Evolutionary conservation across 1,140 invertebrate species (phyloP), one percentile per base, ranked within the genome.

Genomic region (Ephestia elutella): DNA sequence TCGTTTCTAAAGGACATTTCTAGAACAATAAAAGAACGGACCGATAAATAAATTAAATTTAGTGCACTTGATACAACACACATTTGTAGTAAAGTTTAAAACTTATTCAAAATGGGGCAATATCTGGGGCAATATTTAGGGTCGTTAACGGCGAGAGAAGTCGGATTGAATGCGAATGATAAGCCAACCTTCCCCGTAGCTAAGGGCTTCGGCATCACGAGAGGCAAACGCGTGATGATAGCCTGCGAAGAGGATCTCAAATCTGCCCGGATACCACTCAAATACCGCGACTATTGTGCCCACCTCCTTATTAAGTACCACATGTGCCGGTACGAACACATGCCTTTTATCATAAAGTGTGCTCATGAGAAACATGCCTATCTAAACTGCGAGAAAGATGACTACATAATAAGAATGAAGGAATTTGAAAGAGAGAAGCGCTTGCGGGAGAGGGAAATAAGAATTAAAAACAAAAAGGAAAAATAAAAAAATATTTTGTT

Each of bases 371-470:
- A 90, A 77, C 95, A 97, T 73, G 90, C 78, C 5, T 95, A 92
- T 75, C 74, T 93, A 2, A 82, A 90, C 48, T 97, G 96, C 75
- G 80, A 93, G 90, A 92, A 92, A 72, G 91, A 95, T 57, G 96
- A 97, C 93, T 96, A 92, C 91, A 92, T 91, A 10, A 30, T 81
- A 13, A 90, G 95, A 72, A 93, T 95, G 92, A 97, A 96, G 80
- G 96, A 97, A 87, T 97, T 93, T 74, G 96, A 97, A 90, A 91
- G 96, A 59, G 96, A 97, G 84, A 90, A 92, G 35, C 90, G 96
- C 61, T 87, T 97, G n/a, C 75, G 92, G 35, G 87, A 91, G 68
- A 89, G 93, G 63, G 82, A 91, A 66, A 88, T 91, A 66, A 82
- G 90, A 58, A 78, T 90, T 53, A 66, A 69, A 63, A 49, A 71